Evolutionary conservation across 2,888 invertebrate species (phyloP), one percentile per base, ranked within the genome.

Genomic region (Anodontia alba): DNA sequence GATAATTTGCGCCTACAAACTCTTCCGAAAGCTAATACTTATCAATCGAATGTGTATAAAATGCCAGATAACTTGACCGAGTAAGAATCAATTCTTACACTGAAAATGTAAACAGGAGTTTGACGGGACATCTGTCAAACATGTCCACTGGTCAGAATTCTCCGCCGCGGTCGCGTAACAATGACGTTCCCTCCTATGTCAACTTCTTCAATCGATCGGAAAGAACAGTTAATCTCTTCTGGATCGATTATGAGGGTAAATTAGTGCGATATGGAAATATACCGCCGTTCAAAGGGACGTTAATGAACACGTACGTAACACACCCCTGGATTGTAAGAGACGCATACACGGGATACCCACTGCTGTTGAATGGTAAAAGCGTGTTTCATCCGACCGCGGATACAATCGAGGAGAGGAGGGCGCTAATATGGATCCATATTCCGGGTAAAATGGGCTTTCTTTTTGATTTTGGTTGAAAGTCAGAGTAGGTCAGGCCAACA

Each of bases 301-400:
- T 43, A 17, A 84, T 84, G 73, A 49, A 82, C 73, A 84, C 84
- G 0, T 84, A 73, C 46, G 81, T 84, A 8, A 84, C 84, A 10
- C 84, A 84, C 49, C 84, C 84, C 1, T 84, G 84, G 84, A 73
- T 82, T n/a, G 84, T 76, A 10, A 71, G 68, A n/a, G 84, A 84
- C 66, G 73, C 71, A 17, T 38, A 29, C 12, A 82, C 80, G 10
- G 42, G 69, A 26, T 80, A 70, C 54, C 81, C 80, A 0, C 43
- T 84, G 10, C 33, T 80, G 51, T 31, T 84, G 29, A 82, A 84
- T 51, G 82, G 84, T 20, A 43, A 73, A 26, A 29, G 36, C n/a
- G 62, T 78, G 23, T 84, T 84, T 68, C 74, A 71, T 29, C 84
- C 84, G 5, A 12, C 70, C 33, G 73, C 57, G 43, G 68, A 78